These are phyloP conservation scores for Elgaria multicarinata DNA, from an alignment of 2,113 vertebrate genomes.

Conservation along the genomic window DNA sequence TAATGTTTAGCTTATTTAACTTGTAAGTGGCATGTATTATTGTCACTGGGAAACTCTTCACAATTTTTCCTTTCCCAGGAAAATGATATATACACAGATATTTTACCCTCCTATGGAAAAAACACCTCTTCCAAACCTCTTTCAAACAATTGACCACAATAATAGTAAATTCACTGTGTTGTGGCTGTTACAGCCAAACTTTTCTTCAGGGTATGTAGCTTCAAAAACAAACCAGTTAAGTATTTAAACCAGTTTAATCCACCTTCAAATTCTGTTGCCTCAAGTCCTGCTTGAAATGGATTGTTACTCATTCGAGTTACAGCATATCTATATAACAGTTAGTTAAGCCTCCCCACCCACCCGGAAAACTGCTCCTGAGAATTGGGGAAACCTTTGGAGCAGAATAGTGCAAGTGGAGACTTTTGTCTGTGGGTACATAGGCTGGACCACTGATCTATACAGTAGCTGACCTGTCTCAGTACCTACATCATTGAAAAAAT, in stretches of 20 bases:
- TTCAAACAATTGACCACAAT: neutral
- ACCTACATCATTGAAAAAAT: neutral
- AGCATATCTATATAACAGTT: neutral
- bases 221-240: conserved; percentile 9
- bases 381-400: neutral
- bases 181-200: conserved; percentile 44
- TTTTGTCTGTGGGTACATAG: neutral
- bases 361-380: neutral
- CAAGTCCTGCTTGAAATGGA: neutral
- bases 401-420: neutral
- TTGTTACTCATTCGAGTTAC: neutral
- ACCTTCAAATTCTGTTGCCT: neutral
- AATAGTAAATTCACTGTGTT: conserved; percentile 7
- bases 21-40: neutral
- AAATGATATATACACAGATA: neutral
- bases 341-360: neutral
- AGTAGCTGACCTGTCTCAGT: neutral
- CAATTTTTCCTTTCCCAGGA: neutral
- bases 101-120: neutral
- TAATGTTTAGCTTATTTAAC: neutral
- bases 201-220: neutral
- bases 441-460: neutral
- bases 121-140: neutral
- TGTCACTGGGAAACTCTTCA: neutral
- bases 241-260: neutral